These are phyloP conservation scores for Xylota sylvarum DNA, from an alignment of 2,888 invertebrate species.

Conservation along the genomic window DNA sequence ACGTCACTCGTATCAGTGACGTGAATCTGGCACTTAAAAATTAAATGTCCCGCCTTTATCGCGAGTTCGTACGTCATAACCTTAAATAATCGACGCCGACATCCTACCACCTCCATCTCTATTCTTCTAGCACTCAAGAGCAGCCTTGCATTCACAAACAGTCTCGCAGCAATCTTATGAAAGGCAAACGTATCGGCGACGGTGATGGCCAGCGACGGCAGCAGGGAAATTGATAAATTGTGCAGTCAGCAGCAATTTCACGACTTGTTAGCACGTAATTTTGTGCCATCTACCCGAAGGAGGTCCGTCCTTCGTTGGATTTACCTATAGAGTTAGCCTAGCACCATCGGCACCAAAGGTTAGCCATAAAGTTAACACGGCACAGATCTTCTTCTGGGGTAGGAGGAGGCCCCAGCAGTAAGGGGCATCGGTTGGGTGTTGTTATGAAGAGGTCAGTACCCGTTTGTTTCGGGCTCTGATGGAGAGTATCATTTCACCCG, in stretches of 20 bases:
- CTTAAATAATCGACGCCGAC: conserved; percentile 38
- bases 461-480: conserved; percentile 34
- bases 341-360: conserved; percentile 57
- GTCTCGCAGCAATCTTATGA: conserved; percentile 9
- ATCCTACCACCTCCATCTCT: conserved; percentile 1
- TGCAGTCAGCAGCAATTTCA: conserved; percentile 73
- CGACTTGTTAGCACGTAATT: conserved; percentile 76
- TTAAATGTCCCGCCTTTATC: conserved; percentile 51
- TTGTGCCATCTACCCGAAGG: conserved; percentile 62
- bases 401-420: no score
- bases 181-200: conserved; percentile 9
- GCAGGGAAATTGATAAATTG: conserved; percentile 69
- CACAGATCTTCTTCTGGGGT: conserved; percentile 47
- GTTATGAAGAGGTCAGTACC: conserved; percentile 71
- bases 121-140: conserved; percentile 2
- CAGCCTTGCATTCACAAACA: conserved; percentile 27
- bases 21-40: conserved; percentile 47
- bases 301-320: conserved; percentile 42
- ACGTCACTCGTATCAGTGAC: conserved; percentile 60
- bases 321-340: conserved; percentile 37
- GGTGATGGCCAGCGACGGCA: not conserved
- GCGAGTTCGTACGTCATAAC: conserved; percentile 53
- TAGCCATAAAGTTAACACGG: conserved; percentile 57
- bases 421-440: not conserved
- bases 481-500: conserved; percentile 57